A percentile compares a stretch with the other conserved stretches of the same genome.
These are phyloP conservation scores for Ondatra zibethicus DNA, from an alignment of 2,113 vertebrate species.

Conservation along the genomic window DNA sequence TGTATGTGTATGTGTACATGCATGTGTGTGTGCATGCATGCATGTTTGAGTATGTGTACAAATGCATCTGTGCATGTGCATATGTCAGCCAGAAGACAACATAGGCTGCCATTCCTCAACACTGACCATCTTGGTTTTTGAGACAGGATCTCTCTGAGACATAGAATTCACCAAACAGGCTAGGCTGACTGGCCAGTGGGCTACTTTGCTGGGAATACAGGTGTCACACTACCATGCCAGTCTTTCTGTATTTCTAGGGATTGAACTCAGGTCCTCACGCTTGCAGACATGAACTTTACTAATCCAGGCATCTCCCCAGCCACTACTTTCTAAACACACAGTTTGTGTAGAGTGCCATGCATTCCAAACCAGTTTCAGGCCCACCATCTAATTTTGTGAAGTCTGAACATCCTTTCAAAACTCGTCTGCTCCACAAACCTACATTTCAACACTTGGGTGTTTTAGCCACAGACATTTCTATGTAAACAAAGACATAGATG, in stretches of 20 bases:
- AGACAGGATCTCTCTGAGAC: not conserved
- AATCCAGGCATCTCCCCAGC: not conserved
- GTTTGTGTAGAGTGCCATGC: not conserved
- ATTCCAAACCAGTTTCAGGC: not conserved
- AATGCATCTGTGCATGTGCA: not conserved
- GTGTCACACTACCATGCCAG: not conserved
- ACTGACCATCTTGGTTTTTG: not conserved
- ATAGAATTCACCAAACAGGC: not conserved
- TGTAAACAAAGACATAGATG: not conserved
- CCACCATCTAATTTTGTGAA: slow-evolving; percentile 20
- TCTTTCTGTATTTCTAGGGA: too few species aligned
- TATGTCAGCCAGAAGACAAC: not conserved
- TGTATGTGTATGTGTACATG: too few species aligned
- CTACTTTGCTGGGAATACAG: not conserved
- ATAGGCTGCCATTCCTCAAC: not conserved
- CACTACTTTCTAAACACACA: not conserved
- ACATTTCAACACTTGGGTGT: not conserved
- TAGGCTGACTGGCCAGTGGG: not conserved
- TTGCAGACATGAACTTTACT: not conserved
- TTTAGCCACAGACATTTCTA: not conserved
- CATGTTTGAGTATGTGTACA: not conserved
- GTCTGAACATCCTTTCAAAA: not conserved
- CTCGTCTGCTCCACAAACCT: not conserved
- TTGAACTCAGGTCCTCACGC: not conserved
- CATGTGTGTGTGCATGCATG: too few species aligned